A percentile compares a stretch with the other conserved stretches of the same genome.
phyloP scores from a whole-genome alignment of 53 echinoderm and acorn worm genomes.

The Luidia sarsii region DNA sequence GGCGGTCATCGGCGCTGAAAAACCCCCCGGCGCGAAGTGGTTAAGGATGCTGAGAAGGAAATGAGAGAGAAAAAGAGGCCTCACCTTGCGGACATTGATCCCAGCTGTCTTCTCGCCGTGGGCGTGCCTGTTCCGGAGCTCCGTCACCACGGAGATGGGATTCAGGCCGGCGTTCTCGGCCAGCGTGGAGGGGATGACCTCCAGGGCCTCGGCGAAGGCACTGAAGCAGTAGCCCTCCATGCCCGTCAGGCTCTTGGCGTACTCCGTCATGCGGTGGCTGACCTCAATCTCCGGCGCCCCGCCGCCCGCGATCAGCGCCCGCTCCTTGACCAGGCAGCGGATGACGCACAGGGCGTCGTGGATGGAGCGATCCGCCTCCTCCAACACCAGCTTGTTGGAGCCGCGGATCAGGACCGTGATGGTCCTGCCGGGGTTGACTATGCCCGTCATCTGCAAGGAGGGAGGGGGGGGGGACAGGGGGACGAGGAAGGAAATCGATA shows the following conservation, averaged over 20 bases:
- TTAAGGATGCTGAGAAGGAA: too few relatives aligned
- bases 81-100: slow-evolving; percentile 94
- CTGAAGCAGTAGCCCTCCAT: slow-evolving; percentile 98
- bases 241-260: slow-evolving; percentile 77
- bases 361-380: slow-evolving; percentile 94
- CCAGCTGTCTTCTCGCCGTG: slow-evolving; percentile 94
- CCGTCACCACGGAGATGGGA: slow-evolving; percentile 91
- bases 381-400: slow-evolving; percentile 90
- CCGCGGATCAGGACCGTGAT: slow-evolving; percentile 85
- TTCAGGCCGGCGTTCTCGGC: slow-evolving; percentile 97
- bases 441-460: slow-evolving; percentile 71
- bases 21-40: too few relatives aligned
- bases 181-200: slow-evolving; percentile 88
- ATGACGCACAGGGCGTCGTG: slow-evolving; percentile 99
- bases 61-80: background rate
- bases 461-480: background rate
- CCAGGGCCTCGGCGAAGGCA: slow-evolving; percentile 95
- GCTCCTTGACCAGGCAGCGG: slow-evolving; percentile 90
- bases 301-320: slow-evolving; percentile 87
- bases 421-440: slow-evolving; percentile 86
- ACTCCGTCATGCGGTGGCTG: slow-evolving; percentile 79
- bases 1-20: too few relatives aligned
- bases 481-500: too few relatives aligned
- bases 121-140: slow-evolving; percentile 92
- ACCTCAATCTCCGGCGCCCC: slow-evolving; percentile 97